Percentiles rank a stretch among this genome's conserved stretches.
Conservation (phyloP, 2,888 invertebrate genomes). For the Trissolcus japonicus region DNA sequence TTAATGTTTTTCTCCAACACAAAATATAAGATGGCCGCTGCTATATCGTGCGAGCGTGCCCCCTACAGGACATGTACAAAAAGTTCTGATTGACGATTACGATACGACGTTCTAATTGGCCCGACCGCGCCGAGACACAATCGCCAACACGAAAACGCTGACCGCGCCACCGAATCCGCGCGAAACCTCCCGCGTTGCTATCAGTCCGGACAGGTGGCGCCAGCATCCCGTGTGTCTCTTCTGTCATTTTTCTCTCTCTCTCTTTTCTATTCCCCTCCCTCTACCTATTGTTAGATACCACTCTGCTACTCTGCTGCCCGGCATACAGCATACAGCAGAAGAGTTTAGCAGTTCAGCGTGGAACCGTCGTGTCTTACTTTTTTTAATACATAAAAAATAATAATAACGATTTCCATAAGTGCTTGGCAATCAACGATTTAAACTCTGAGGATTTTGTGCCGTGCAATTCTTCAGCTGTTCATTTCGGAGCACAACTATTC, state of each 20-base stretch:
- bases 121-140: conserved; percentile 30
- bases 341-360: neutral
- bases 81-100: conserved; percentile 56
- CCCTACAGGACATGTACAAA: conserved; percentile 53
- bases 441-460: too few relatives aligned
- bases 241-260: too few relatives aligned
- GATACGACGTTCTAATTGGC: conserved; percentile 56
- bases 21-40: conserved; percentile 76
- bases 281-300: too few relatives aligned
- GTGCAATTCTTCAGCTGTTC: too few relatives aligned
- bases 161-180: neutral
- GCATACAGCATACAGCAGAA: conserved; percentile 3
- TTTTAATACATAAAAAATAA: too few relatives aligned
- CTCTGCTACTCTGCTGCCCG: too few relatives aligned
- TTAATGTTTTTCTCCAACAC: conserved; percentile 75
- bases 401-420: too few relatives aligned
- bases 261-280: too few relatives aligned
- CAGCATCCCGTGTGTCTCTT: neutral
- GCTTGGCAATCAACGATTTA: too few relatives aligned
- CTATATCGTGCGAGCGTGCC: conserved; percentile 43
- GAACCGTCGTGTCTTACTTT: conserved; percentile 2
- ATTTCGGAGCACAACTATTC: too few relatives aligned
- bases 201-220: neutral
- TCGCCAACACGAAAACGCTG: conserved; percentile 24
- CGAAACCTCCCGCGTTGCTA: neutral